Percentiles rank a stretch among this genome's conserved stretches.
phyloP scores from a whole-genome alignment of 1,140 invertebrate genomes.

The Listronotus bonariensis region DNA sequence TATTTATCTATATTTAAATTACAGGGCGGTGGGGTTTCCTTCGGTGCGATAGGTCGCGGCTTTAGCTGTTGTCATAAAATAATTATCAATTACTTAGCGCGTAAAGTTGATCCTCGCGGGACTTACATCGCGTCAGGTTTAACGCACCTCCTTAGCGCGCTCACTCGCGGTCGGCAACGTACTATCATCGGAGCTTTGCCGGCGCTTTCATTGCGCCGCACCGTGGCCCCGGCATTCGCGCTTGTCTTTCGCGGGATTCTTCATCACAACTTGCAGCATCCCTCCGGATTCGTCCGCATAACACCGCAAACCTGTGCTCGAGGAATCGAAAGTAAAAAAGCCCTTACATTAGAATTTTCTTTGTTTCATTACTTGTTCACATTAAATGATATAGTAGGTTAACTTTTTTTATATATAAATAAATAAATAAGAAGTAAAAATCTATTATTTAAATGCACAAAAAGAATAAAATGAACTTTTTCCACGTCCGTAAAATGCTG shows the following conservation, averaged over 20 bases:
- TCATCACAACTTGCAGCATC: conserved; percentile 30
- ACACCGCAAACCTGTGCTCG: conserved; percentile 14
- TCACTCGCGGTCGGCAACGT: conserved; percentile 41
- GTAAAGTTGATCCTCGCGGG: conserved; percentile 25
- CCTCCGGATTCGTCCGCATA: conserved; percentile 31
- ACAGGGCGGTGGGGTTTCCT: conserved; percentile 1
- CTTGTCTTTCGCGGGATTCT: conserved; percentile 31
- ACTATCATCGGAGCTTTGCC: conserved; percentile 38
- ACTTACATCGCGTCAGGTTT: conserved; percentile 13
- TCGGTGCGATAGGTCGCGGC: background rate
- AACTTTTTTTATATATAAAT: too few relatives aligned
- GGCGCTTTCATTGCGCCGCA: conserved; percentile 40
- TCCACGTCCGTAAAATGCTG: too few relatives aligned
- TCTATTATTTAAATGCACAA: too few relatives aligned
- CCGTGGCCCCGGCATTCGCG: conserved; percentile 36
- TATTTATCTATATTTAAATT: conserved; percentile 2
- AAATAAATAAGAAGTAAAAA: too few relatives aligned
- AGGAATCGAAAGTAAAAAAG: conserved; percentile 7
- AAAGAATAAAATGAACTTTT: too few relatives aligned
- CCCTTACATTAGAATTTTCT: too few relatives aligned
- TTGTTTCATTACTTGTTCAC: too few relatives aligned
- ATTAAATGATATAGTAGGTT: too few relatives aligned
- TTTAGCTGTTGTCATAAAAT: background rate
- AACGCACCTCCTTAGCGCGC: conserved; percentile 16
- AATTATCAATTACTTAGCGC: conserved; percentile 1